Conservation (phyloP, 2,113 vertebrate species). For the Hippoglossus stenolepis region DNA sequence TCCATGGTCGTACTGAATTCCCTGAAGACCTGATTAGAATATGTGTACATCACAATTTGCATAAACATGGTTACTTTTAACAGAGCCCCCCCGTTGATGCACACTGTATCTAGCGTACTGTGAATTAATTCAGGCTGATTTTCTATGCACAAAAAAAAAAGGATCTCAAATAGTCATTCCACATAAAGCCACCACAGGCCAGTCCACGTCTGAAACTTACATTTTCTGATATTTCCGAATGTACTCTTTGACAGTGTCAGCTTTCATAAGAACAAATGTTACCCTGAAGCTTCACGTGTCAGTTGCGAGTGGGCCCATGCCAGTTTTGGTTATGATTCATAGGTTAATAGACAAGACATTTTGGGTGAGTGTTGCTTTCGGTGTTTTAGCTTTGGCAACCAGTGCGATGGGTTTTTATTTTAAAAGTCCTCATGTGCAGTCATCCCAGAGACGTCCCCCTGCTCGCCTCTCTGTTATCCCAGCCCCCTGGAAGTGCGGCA, state of each 20-base stretch:
- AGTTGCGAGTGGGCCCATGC: slow-evolving; percentile 65
- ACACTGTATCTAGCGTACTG: slow-evolving; percentile 5
- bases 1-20: slow-evolving; percentile 40
- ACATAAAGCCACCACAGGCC: slow-evolving; percentile 22
- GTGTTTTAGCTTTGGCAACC: slow-evolving; percentile 71
- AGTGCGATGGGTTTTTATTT: slow-evolving; percentile 55
- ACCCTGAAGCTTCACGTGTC: slow-evolving; percentile 72
- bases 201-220: slow-evolving; percentile 37
- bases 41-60: slow-evolving; percentile 54
- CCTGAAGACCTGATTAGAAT: slow-evolving; percentile 55
- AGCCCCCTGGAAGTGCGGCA: slow-evolving; percentile 46
- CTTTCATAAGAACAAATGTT: slow-evolving; percentile 67
- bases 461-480: slow-evolving; percentile 53
- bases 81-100: slow-evolving; percentile 5
- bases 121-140: slow-evolving; percentile 23
- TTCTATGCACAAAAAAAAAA: slow-evolving; percentile 1
- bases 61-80: slow-evolving; percentile 46
- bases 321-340: slow-evolving; percentile 78
- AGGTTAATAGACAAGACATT: slow-evolving; percentile 78
- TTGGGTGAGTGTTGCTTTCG: slow-evolving; percentile 68
- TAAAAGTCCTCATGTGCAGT: slow-evolving; percentile 67
- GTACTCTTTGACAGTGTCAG: slow-evolving; percentile 64
- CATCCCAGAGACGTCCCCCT: slow-evolving; percentile 56
- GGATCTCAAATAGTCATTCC: slow-evolving; percentile 12
- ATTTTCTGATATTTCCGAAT: slow-evolving; percentile 41